A percentile compares a stretch with the other conserved stretches of the same genome.
phyloP scores from a whole-genome alignment of 1,140 invertebrate genomes.

The Formica exsecta region DNA sequence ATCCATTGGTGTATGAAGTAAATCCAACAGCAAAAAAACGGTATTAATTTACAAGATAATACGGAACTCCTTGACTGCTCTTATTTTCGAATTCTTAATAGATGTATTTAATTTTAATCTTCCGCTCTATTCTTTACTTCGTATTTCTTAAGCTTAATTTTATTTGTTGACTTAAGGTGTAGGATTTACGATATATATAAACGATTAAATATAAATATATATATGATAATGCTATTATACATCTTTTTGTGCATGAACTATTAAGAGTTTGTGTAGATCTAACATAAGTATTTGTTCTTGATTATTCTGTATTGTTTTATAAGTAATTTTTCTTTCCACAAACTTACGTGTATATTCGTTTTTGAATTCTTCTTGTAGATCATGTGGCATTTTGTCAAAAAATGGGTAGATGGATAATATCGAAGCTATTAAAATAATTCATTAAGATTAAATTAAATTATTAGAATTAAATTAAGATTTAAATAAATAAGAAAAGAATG shows the following conservation, averaged over 20 bases:
- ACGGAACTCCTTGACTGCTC: too few relatives aligned
- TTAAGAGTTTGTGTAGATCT: background rate
- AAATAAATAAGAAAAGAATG: background rate
- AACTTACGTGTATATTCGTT: background rate
- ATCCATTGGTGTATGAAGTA: too few relatives aligned
- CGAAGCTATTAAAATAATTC: background rate
- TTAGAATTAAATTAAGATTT: background rate
- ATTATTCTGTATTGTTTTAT: background rate
- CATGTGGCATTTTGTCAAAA: background rate
- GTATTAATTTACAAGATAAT: too few relatives aligned
- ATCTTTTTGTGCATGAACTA: background rate
- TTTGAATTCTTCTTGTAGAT: conserved; percentile 1
- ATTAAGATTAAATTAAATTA: background rate
- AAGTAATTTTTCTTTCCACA: background rate
- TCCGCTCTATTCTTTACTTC: too few relatives aligned
- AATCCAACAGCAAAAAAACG: too few relatives aligned
- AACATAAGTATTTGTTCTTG: background rate
- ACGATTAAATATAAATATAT: too few relatives aligned
- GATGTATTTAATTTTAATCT: too few relatives aligned
- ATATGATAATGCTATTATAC: background rate
- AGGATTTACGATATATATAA: too few relatives aligned
- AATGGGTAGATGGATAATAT: background rate
- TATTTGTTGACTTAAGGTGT: too few relatives aligned
- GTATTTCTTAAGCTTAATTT: too few relatives aligned
- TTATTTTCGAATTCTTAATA: too few relatives aligned